Evolutionary conservation across 1,140 invertebrate species (phyloP).

Genomic region (Hypothenemus hampei): DNA sequence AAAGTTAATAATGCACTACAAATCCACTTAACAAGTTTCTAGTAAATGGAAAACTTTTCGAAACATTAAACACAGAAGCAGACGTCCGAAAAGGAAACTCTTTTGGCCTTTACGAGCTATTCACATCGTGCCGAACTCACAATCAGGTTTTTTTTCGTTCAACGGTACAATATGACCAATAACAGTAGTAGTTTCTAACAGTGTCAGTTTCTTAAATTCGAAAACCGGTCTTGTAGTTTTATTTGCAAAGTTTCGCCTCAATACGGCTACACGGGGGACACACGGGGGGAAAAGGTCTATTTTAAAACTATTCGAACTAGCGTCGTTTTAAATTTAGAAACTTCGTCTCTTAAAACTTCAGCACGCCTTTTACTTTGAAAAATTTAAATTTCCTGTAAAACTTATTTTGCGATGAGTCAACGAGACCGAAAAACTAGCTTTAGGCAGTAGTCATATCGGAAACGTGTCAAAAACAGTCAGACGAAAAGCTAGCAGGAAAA

Average conservation of each 20-base stretch:
- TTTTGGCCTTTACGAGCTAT: slow-evolving; percentile 10
- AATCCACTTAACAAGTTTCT: slow-evolving; percentile 18
- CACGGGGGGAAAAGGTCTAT: slow-evolving; percentile 5
- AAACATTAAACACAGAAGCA: slow-evolving; percentile 23
- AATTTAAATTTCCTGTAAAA: slow-evolving; percentile 2
- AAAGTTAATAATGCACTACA: slow-evolving; percentile 22
- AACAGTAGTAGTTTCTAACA: not conserved
- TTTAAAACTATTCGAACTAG: slow-evolving; percentile 22
- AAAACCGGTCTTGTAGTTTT: slow-evolving; percentile 11
- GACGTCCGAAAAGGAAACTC: slow-evolving; percentile 2
- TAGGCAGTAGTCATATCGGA: not conserved
- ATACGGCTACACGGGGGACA: not conserved
- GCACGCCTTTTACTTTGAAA: slow-evolving; percentile 10
- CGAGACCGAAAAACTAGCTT: not conserved
- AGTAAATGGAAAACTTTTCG: slow-evolving; percentile 17
- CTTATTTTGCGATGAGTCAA: not conserved
- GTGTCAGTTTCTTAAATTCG: slow-evolving; percentile 14
- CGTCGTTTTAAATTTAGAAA: slow-evolving; percentile 25
- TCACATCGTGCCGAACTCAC: slow-evolving; percentile 15
- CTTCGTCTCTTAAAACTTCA: slow-evolving; percentile 14
- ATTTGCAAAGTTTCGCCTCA: slow-evolving; percentile 19
- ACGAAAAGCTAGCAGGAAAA: too few species aligned
- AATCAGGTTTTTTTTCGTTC: slow-evolving; percentile 9
- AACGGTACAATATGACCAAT: too few species aligned
- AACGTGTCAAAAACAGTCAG: not conserved